phyloP scores from a whole-genome alignment of 2,888 invertebrate species.

The Apotomis capreana region DNA sequence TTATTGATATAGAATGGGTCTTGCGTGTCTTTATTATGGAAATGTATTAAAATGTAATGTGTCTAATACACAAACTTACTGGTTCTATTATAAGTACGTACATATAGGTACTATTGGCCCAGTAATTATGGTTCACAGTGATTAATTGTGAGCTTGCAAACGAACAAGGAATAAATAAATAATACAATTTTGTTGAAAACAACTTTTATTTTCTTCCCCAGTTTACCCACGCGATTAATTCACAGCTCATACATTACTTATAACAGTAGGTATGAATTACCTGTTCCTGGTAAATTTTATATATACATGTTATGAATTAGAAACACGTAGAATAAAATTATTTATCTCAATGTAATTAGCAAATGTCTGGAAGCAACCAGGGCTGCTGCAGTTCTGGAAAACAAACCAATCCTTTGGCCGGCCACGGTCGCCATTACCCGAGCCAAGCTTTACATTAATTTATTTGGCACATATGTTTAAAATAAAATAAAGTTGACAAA shows the following conservation, averaged over 20 bases:
- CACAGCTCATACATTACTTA: no score
- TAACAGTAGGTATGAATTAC: no score
- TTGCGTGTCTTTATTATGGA: slow-evolving; percentile 21
- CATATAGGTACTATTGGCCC: slow-evolving; percentile 18
- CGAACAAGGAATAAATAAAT: slow-evolving; percentile 71
- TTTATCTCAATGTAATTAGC: not conserved
- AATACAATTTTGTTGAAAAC: slow-evolving; percentile 63
- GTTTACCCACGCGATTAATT: no score
- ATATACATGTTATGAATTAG: no score
- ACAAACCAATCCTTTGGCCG: not conserved
- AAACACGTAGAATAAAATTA: no score
- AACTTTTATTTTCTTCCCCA: slow-evolving; percentile 48
- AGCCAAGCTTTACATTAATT: not conserved
- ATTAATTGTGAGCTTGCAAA: slow-evolving; percentile 39
- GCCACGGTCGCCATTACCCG: no score
- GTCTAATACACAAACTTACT: slow-evolving; percentile 17
- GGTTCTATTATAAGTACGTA: slow-evolving; percentile 24
- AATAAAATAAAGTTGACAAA: slow-evolving; percentile 20
- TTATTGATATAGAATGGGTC: slow-evolving; percentile 34
- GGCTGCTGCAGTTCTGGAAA: not conserved
- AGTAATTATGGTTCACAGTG: slow-evolving; percentile 24
- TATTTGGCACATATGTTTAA: not conserved
- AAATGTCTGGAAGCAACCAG: not conserved
- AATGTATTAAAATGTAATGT: slow-evolving; percentile 18
- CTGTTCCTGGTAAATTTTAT: no score